Percentiles rank a stretch among this genome's conserved stretches.
Evolutionary conservation across 2,113 vertebrate species (phyloP).

Genomic region (Sturnus vulgaris): DNA sequence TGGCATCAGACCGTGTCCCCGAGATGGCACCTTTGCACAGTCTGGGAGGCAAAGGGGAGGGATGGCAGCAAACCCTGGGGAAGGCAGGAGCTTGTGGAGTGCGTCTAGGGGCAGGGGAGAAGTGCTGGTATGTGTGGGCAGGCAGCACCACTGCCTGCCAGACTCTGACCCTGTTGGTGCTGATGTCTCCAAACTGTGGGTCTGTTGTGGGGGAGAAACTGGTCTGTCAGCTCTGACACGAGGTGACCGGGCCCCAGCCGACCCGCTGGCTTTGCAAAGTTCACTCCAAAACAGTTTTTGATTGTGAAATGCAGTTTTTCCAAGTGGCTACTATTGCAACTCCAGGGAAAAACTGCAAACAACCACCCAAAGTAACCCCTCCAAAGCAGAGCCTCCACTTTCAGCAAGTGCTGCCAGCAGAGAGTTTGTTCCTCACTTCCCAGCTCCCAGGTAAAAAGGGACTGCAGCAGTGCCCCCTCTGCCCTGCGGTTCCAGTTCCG

Average conservation of each 20-base stretch:
- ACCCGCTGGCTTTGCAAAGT: neutral
- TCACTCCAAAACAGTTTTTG: neutral
- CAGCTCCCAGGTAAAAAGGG: neutral
- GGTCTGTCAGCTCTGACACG: accelerated
- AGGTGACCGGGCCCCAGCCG: accelerated
- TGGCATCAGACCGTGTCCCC: accelerated
- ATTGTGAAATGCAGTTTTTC: neutral
- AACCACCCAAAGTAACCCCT: neutral
- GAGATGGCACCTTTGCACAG: accelerated
- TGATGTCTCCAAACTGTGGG: neutral
- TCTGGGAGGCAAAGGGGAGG: neutral
- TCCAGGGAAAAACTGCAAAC: neutral
- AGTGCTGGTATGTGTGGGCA: neutral
- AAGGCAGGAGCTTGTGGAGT: neutral
- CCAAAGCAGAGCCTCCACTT: accelerated
- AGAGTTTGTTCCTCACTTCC: neutral
- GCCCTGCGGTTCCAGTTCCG: neutral
- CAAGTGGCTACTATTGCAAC: neutral
- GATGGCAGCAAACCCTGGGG: neutral
- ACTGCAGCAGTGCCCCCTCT: neutral
- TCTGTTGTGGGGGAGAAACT: neutral
- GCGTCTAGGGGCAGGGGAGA: accelerated
- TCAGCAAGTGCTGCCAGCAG: neutral
- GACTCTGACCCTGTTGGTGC: neutral
- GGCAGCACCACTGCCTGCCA: neutral